Evolutionary conservation across 2,113 vertebrate genomes (phyloP).

Genomic region (Crotophaga sulcirostris): DNA sequence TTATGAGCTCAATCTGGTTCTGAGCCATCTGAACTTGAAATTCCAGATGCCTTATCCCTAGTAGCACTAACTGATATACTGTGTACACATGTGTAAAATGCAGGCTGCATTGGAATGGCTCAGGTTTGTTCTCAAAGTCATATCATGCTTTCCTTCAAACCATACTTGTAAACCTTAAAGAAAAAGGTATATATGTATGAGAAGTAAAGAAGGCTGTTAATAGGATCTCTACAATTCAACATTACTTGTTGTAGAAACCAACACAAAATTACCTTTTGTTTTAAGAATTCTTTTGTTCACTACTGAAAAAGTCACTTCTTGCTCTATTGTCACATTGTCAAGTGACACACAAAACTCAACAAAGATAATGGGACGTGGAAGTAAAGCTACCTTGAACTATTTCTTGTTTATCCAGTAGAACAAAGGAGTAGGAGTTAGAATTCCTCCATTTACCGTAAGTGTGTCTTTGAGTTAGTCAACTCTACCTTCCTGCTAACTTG

Average conservation of each 20-base stretch:
- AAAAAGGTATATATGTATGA: not conserved
- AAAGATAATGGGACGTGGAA: conserved; percentile 26
- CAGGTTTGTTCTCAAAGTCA: not conserved
- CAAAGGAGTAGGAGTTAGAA: not conserved
- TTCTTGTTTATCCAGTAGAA: conserved; percentile 49
- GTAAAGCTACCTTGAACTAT: conserved; percentile 23
- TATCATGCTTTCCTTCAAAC: not conserved
- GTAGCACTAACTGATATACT: not conserved
- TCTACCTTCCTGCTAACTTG: conserved; percentile 38
- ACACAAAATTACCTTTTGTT: not conserved
- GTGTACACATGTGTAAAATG: conserved; percentile 28
- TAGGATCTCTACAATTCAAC: not conserved
- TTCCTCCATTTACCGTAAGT: conserved; percentile 57
- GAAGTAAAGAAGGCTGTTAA: not conserved
- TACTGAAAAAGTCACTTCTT: not conserved
- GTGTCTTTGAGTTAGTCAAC: conserved; percentile 27
- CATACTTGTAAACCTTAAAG: not conserved
- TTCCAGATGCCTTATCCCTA: conserved; percentile 22
- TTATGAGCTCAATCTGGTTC: conserved; percentile 55
- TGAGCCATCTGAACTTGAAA: conserved; percentile 47
- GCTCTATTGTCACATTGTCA: not conserved
- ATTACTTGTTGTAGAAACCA: not conserved
- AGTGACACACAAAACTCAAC: not conserved
- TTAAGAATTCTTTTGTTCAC: not conserved
- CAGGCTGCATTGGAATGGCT: not conserved